Evolutionary conservation across 2,888 invertebrate species (phyloP).

Genomic region (Philonicus albiceps): DNA sequence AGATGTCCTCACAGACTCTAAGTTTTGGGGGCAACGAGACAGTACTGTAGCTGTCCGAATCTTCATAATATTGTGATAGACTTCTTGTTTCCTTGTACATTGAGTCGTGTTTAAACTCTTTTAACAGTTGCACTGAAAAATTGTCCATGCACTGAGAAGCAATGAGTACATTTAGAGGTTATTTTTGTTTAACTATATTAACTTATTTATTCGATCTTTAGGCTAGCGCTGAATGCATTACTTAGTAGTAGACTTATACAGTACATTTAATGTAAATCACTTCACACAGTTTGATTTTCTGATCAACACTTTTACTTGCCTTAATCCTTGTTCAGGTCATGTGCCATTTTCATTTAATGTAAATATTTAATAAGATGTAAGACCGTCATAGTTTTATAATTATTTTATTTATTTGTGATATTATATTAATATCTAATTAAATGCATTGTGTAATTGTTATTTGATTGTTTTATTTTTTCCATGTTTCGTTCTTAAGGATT

Average conservation of each 20-base stretch:
- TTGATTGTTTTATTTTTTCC: background rate
- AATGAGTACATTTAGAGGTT: background rate
- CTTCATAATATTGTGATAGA: constrained; percentile 4
- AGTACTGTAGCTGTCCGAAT: constrained; percentile 52
- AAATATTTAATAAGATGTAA: background rate
- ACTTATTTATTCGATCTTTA: constrained; percentile 13
- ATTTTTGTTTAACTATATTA: background rate
- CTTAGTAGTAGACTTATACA: background rate
- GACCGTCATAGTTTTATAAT: background rate
- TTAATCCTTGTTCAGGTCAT: background rate
- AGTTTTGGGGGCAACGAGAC: constrained; percentile 59
- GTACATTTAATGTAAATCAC: background rate
- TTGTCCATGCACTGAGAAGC: background rate
- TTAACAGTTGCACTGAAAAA: background rate
- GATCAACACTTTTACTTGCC: constrained; percentile 2
- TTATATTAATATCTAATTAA: constrained; percentile 49
- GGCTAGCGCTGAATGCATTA: background rate
- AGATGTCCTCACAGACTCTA: constrained; percentile 52
- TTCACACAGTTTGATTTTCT: background rate
- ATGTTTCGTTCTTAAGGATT: too few species aligned
- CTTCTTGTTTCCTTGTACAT: background rate
- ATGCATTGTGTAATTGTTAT: background rate
- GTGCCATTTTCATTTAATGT: constrained; percentile 24
- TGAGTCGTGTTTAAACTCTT: background rate
- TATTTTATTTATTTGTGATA: constrained; percentile 48